Base-by-base conservation (phyloP, 1,140 invertebrate genomes). In the Myzus persicae region DNA sequence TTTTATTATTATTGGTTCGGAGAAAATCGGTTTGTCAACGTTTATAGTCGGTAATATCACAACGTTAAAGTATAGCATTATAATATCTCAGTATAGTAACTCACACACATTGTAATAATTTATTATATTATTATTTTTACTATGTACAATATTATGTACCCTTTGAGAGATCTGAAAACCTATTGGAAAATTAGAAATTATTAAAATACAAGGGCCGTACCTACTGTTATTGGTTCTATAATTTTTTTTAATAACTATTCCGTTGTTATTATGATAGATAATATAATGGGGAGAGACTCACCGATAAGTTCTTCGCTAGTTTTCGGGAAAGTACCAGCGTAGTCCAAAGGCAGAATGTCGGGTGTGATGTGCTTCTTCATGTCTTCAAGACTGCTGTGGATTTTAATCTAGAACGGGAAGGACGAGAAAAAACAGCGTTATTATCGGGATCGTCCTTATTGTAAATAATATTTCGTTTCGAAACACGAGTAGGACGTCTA, bases 241-340 rank as follows among this genome's bases (percentile, higher is more conserved):
- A 24, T 51, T 5, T 76, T 76, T 1, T 18, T 76, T n/a, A n/a
- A n/a, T n/a, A n/a, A n/a, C n/a, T n/a, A n/a, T n/a, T n/a, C n/a
- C n/a, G n/a, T n/a, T n/a, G n/a, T n/a, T n/a, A n/a, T n/a, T n/a
- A n/a, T n/a, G n/a, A n/a, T n/a, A n/a, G n/a, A n/a, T n/a, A n/a
- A n/a, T n/a, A 67, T 67, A n/a, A 2, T 11, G 9, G 26, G 26
- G 14, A 1, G 3, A n/a, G n/a, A 91, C 90, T 84, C 7, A 93
- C 93, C 93, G 26, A 36, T 89, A n/a, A 93, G 9, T 81, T 92
- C 93, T 36, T 92, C 90, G 1, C 38, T 11, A 20, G 91, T 76
- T 59, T 93, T 93, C 36, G 90, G 82, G 24, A 84, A 54, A 31
- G 82, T 93, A 24, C 93, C 93, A 11, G 91, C 93, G 26, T 93